These are phyloP conservation scores for Rhynchonema sp. DNA, from an alignment of 2,888 invertebrate species.

Conservation along the genomic window DNA sequence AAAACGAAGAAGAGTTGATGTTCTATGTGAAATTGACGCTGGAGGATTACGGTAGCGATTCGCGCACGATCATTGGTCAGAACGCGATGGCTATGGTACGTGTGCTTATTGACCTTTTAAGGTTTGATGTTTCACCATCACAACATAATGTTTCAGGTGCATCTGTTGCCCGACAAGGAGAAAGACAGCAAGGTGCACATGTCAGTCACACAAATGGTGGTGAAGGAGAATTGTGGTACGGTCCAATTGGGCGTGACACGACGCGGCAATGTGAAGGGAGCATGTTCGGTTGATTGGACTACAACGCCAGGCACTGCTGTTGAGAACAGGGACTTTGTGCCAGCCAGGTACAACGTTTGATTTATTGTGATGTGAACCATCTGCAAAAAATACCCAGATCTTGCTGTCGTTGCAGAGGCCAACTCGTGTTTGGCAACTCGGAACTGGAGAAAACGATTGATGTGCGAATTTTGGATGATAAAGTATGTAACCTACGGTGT, in stretches of 20 bases:
- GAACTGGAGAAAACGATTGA: neutral
- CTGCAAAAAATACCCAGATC: too few species aligned
- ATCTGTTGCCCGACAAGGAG: too few species aligned
- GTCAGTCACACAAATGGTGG: slow-evolving; percentile 38
- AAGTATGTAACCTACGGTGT: too few species aligned
- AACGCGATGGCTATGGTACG: neutral
- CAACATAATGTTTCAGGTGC: too few species aligned
- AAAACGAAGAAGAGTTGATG: neutral
- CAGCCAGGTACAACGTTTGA: too few species aligned
- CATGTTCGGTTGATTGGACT: slow-evolving; percentile 38
- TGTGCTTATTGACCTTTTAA: too few species aligned
- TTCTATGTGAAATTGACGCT: neutral
- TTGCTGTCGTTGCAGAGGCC: slow-evolving; percentile 37
- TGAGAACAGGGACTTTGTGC: too few species aligned
- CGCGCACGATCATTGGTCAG: neutral
- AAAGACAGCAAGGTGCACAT: slow-evolving; percentile 20
- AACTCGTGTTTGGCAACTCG: slow-evolving; percentile 32
- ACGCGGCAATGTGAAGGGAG: slow-evolving; percentile 38
- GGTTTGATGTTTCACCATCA: too few species aligned
- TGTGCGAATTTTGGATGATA: neutral
- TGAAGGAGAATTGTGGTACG: slow-evolving; percentile 38
- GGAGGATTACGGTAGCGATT: neutral
- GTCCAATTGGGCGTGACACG: slow-evolving; percentile 36
- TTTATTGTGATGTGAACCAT: too few species aligned
- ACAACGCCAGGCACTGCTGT: slow-evolving; percentile 37